Conservation (phyloP, 2,797 vertebrate species). For the Pelodytes ibericus region DNA sequence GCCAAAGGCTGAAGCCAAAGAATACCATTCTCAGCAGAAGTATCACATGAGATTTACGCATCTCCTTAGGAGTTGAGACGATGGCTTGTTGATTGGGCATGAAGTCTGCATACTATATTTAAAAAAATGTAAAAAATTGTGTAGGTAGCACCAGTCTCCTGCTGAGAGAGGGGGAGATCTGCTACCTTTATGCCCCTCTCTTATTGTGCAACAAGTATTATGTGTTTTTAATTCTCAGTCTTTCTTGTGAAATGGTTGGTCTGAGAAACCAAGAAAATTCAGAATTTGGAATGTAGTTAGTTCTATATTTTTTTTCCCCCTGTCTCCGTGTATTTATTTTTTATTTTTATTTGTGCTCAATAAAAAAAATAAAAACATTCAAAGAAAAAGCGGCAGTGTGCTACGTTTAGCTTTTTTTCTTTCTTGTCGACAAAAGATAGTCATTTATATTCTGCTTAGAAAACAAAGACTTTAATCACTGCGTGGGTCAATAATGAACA, state of each 20-base stretch:
- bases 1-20: constrained; percentile 52
- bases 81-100: constrained; percentile 46
- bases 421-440: too few species aligned
- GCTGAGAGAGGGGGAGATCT: constrained; percentile 5
- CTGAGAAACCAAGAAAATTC: neutral
- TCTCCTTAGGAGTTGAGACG: constrained; percentile 47
- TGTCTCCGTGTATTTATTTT: neutral
- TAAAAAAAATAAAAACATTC: too few species aligned
- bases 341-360: too few species aligned
- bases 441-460: neutral
- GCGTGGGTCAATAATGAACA: neutral
- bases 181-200: neutral
- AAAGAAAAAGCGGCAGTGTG: too few species aligned
- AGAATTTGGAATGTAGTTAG: neutral
- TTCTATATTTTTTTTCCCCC: neutral
- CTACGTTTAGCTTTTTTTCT: too few species aligned
- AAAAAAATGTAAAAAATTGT: constrained; percentile 39
- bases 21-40: constrained; percentile 53
- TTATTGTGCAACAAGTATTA: constrained; percentile 18
- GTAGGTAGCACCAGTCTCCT: constrained; percentile 23
- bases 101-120: constrained; percentile 50
- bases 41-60: constrained; percentile 52
- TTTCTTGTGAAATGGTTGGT: neutral
- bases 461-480: neutral
- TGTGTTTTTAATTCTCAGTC: constrained; percentile 3